phyloP scores from a whole-genome alignment of 2,888 invertebrate species.

The Dysmachus trigonus region DNA sequence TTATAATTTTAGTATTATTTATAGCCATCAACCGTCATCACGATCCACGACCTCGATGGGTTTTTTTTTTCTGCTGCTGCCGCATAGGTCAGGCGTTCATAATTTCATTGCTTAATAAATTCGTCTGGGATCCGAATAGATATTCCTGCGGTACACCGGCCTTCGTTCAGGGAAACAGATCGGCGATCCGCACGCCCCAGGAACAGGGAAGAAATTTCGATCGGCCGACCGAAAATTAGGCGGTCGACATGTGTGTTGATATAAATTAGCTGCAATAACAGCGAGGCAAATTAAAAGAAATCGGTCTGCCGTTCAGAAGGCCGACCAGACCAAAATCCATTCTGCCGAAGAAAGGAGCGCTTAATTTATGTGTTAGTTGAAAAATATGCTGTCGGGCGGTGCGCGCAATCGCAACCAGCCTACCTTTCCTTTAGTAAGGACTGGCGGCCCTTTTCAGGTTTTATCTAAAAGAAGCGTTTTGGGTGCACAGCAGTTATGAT shows the following conservation, averaged over 20 bases:
- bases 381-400: slow-evolving; percentile 23
- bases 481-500: slow-evolving; percentile 15
- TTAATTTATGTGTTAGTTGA: slow-evolving; percentile 41
- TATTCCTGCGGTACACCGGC: slow-evolving; percentile 11
- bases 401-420: background rate
- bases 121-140: slow-evolving; percentile 24
- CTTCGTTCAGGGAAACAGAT: background rate
- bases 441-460: slow-evolving; percentile 9
- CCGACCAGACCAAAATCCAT: background rate
- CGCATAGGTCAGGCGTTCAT: slow-evolving; percentile 26
- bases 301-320: slow-evolving; percentile 41
- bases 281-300: slow-evolving; percentile 39
- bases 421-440: background rate
- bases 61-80: background rate
- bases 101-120: slow-evolving; percentile 40
- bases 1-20: slow-evolving; percentile 39
- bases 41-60: slow-evolving; percentile 25
- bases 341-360: background rate
- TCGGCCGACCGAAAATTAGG: slow-evolving; percentile 19
- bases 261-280: slow-evolving; percentile 42
- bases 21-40: slow-evolving; percentile 39
- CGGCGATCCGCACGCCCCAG: background rate
- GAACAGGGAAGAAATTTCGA: slow-evolving; percentile 8
- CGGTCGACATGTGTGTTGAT: slow-evolving; percentile 39
- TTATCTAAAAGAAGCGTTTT: background rate